Evolutionary conservation across 2,113 vertebrate genomes (phyloP), one percentile per base, ranked within the genome.

Genomic region (Corythaixoides concolor): DNA sequence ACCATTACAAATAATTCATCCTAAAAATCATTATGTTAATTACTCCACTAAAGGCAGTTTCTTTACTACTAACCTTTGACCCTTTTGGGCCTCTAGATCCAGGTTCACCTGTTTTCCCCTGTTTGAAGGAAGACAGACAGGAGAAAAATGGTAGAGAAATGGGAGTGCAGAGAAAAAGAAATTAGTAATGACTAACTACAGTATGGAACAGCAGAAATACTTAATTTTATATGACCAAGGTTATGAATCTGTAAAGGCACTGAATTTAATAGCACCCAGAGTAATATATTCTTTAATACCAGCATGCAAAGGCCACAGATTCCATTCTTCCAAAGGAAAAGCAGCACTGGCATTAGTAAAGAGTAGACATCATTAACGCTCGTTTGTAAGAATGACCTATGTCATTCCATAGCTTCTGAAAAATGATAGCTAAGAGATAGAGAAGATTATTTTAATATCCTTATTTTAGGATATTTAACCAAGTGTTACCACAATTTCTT

Each of bases 21-120:
- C 52, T 62, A 50, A 45, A 89, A 47, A 76, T 50, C 21, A 62
- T 33, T 6, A 1, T n/a, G 17, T 62, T 70, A 90, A 66, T 85
- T 55, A 75, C 24, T 73, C 20, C 35, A 55, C 68, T 84, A 37
- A 80, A 73, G 33, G 80, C 5, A 23, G 28, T 53, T 50, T 67
- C 26, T 45, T 49, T 74, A 26, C 70, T 96, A 98, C 98, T 99
- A 96, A 99, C 99, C 99, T 99, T 99, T 96, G 99, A 99, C 98
- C 99, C 99, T 96, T 99, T 99, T 12, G 91, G 95, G 88, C 99
- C 99, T 97, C 99, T 99, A 97, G 97, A 88, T 80, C 99, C 99
- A 91, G 98, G 77, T 97, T 99, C 99, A 93, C 99, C 99, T 97
- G 98, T 98, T 80, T 98, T 99, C 43, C 99, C 99, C 99, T 99